Evolutionary conservation across 1,140 invertebrate genomes (phyloP).

Genomic region (Chironomus striatipennis): DNA sequence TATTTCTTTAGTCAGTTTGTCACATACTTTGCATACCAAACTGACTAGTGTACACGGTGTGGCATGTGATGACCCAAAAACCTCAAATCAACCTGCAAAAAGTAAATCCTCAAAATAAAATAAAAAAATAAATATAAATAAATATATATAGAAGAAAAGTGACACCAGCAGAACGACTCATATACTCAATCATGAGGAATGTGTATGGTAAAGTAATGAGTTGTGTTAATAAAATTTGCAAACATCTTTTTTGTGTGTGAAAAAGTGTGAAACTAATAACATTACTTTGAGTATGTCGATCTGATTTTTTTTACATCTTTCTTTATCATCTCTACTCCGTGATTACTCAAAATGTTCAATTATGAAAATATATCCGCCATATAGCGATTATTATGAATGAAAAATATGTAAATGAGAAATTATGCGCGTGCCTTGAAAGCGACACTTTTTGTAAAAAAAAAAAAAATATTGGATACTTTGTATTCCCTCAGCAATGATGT

Average conservation of each 20-base stretch:
- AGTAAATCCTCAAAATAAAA: background rate
- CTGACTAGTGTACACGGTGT: background rate
- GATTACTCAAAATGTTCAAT: background rate
- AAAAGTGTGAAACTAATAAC: background rate
- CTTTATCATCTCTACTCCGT: background rate
- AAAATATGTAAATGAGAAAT: background rate
- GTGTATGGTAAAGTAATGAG: background rate
- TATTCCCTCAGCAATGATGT: too few species aligned
- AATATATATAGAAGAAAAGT: background rate
- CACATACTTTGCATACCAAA: conserved; percentile 12
- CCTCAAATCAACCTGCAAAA: background rate
- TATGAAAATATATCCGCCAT: too few species aligned
- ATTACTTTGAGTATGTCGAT: background rate
- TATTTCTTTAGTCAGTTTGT: background rate
- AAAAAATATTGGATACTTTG: too few species aligned
- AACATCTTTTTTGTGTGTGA: background rate
- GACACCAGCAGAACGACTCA: background rate
- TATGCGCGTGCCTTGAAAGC: background rate
- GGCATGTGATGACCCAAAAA: background rate
- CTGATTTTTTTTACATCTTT: background rate
- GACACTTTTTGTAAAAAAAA: background rate
- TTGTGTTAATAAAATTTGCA: conserved; percentile 8
- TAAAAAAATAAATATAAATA: too few species aligned
- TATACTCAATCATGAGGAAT: background rate
- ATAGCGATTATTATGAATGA: background rate